A percentile compares a stretch with the other conserved stretches of the same genome.
These are phyloP conservation scores for Caligus rogercresseyi DNA, from an alignment of 1,140 invertebrate species.

Conservation along the genomic window DNA sequence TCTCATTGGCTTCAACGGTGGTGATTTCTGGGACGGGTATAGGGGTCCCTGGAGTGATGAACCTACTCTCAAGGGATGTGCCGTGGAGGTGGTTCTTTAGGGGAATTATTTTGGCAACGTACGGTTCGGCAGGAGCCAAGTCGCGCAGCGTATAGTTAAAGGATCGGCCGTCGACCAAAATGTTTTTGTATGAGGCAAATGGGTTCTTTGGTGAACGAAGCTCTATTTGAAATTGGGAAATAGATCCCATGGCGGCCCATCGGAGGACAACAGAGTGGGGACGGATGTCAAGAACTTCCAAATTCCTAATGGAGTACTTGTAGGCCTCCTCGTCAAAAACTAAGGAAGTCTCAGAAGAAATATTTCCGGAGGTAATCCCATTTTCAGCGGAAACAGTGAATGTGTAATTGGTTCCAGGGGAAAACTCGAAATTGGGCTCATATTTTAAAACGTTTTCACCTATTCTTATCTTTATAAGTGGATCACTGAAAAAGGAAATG, in stretches of 20 bases:
- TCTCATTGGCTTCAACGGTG: background rate
- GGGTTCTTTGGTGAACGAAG: background rate
- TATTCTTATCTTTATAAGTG: conserved; percentile 28
- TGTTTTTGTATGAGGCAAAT: conserved; percentile 8
- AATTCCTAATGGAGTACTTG: background rate
- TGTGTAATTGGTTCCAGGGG: conserved; percentile 42
- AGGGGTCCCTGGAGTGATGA: background rate
- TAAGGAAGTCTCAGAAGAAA: background rate
- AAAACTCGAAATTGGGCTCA: conserved; percentile 38
- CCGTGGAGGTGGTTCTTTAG: background rate
- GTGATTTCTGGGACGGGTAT: background rate
- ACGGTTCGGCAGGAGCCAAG: background rate
- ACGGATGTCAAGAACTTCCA: background rate
- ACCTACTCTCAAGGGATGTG: background rate
- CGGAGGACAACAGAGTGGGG: background rate
- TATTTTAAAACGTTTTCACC: conserved; percentile 30
- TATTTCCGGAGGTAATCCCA: background rate
- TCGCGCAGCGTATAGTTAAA: background rate
- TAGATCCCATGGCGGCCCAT: background rate
- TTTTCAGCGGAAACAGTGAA: conserved; percentile 43
- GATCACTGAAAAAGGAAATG: conserved; percentile 37
- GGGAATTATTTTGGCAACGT: background rate
- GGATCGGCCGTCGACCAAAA: background rate
- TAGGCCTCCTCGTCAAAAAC: background rate
- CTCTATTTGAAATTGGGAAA: conserved; percentile 1